These are phyloP conservation scores for Chaenogobius annularis DNA, from an alignment of 2,113 vertebrate genomes.

Conservation along the genomic window DNA sequence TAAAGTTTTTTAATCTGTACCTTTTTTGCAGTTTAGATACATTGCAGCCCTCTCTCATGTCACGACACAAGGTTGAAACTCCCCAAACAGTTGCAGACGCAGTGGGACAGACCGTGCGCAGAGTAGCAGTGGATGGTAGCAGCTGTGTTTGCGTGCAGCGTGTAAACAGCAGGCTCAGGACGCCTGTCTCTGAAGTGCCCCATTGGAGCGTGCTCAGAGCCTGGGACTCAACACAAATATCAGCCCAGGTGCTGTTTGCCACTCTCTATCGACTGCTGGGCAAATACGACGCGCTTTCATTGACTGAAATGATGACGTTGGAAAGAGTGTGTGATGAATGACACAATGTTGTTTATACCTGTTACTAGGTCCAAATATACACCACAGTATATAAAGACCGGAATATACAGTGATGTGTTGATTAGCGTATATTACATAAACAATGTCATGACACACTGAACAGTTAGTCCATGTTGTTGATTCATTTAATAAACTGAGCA, in stretches of 20 bases:
- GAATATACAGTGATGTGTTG: too few species aligned
- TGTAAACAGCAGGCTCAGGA: neutral
- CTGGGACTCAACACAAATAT: neutral
- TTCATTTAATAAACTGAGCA: too few species aligned
- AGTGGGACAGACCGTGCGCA: neutral
- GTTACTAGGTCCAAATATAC: neutral
- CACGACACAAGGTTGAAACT: too few species aligned
- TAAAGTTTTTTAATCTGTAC: neutral
- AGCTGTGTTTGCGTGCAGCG: neutral
- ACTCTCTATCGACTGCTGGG: neutral
- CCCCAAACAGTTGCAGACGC: neutral
- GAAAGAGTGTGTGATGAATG: neutral
- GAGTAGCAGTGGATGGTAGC: neutral
- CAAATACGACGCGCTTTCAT: neutral
- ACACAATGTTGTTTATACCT: neutral
- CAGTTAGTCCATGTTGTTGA: too few species aligned
- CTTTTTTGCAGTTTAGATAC: neutral
- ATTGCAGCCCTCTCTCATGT: too few species aligned
- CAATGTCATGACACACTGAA: too few species aligned
- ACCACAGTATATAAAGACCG: too few species aligned
- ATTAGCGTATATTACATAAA: too few species aligned
- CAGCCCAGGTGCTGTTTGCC: slow-evolving; percentile 1
- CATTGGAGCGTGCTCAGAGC: neutral
- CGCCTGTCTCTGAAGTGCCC: neutral
- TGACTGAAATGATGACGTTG: too few species aligned